Conservation (phyloP, 2,888 invertebrate genomes). For the Synanthedon vespiformis region DNA sequence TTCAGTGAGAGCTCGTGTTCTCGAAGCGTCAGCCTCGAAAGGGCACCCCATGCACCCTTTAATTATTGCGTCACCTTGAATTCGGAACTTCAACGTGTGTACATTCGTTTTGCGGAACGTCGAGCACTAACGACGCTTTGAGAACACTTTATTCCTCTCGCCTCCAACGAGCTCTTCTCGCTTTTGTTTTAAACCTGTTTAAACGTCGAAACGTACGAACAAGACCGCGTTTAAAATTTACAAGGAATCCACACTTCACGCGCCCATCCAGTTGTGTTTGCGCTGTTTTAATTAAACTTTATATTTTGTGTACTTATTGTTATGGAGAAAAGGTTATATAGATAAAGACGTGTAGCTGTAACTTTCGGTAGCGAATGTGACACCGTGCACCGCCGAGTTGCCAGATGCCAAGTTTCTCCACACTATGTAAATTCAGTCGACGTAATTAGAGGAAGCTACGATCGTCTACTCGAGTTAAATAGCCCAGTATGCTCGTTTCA, state of each 20-base stretch:
- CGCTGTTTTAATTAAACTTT: slow-evolving; percentile 8
- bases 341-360: slow-evolving; percentile 10
- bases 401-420: slow-evolving; percentile 43
- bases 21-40: slow-evolving; percentile 12
- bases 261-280: slow-evolving; percentile 11
- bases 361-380: slow-evolving; percentile 20
- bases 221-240: slow-evolving; percentile 40
- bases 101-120: slow-evolving; percentile 42
- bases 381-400: slow-evolving; percentile 28
- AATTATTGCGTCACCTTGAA: slow-evolving; percentile 52
- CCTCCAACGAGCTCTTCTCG: slow-evolving; percentile 41
- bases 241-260: slow-evolving; percentile 22
- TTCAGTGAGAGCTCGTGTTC: slow-evolving; percentile 9
- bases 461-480: slow-evolving; percentile 34
- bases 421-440: slow-evolving; percentile 43
- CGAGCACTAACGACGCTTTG: slow-evolving; percentile 44
- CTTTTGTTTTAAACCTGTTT: slow-evolving; percentile 38
- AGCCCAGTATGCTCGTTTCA: slow-evolving; percentile 28
- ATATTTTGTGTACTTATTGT: neutral
- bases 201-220: slow-evolving; percentile 51
- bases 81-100: slow-evolving; percentile 62
- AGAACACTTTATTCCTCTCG: slow-evolving; percentile 47
- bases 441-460: slow-evolving; percentile 45
- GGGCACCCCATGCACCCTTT: slow-evolving; percentile 31
- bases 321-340: slow-evolving; percentile 3